A percentile compares a stretch with the other conserved stretches of the same genome.
phyloP scores from a whole-genome alignment of 2,113 vertebrate species.

The Atractosteus spatula region DNA sequence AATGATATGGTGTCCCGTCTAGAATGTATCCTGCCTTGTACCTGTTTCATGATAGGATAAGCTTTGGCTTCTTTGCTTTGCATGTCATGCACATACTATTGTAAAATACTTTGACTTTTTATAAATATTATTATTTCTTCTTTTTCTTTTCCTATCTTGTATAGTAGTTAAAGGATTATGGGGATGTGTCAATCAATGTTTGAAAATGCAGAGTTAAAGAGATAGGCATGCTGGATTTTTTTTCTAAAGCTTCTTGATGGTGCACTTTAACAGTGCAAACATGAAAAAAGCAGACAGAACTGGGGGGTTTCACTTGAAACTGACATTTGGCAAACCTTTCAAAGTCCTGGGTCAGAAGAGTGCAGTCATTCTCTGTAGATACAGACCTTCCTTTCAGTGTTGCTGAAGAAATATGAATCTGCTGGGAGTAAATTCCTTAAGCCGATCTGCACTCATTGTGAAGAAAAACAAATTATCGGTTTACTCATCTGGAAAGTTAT shows the following conservation, averaged over 20 bases:
- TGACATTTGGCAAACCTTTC: background rate
- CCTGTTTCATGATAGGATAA: no score
- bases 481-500: background rate
- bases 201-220: background rate
- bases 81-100: no score
- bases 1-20: no score
- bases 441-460: background rate
- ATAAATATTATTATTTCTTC: no score
- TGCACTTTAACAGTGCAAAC: background rate
- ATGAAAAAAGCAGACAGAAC: background rate
- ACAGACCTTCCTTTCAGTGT: background rate
- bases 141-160: background rate
- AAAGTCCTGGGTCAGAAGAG: conserved; percentile 1
- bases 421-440: background rate
- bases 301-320: no score
- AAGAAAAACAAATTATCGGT: conserved; percentile 5
- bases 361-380: background rate
- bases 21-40: no score
- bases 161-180: background rate
- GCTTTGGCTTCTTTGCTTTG: no score
- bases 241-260: background rate
- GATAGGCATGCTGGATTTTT: background rate
- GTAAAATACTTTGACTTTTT: no score
- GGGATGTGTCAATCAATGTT: background rate
- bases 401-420: background rate